Evolutionary conservation across 2,888 invertebrate genomes (phyloP), one percentile per base, ranked within the genome.

Genomic region (Mythimna albipuncta): DNA sequence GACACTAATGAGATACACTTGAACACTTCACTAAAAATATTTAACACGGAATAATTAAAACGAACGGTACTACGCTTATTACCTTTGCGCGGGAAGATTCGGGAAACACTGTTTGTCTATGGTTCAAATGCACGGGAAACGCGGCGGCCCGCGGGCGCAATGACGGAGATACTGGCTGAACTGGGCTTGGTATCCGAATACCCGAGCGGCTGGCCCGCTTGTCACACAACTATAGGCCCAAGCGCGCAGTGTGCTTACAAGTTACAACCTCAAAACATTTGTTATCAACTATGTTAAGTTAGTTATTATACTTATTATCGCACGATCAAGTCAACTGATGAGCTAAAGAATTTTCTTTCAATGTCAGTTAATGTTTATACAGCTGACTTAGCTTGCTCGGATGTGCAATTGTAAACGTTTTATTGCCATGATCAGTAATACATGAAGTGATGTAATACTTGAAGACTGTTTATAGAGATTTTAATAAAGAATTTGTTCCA

Each of bases 31-130:
- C 81, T 75, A 78, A 84, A 75, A 79, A 58, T 71, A 65, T 79
- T 54, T 67, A 69, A 82, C 76, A 80, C 69, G 68, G 62, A 81
- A 76, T 73, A 84, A 72, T 75, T 55, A 83, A 32, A 82, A 77
- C 75, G 69, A 77, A 82, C 75, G 77, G 84, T 75, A 80, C 81
- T 85, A 67, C 77, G 73, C 69, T 78, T 72, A 82, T 91, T 94
- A 93, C 93, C 93, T 94, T 91, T 87, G 78, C 91, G 91, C 92
- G 93, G 92, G 91, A 93, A 88, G 75, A 89, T 82, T 89, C 89
- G 89, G 90, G 89, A 90, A 88, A 85, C 77, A 77, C 67, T 81
- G 50, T 91, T 61, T 86, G 87, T 93, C 90, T 93, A 89, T 93
- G 89, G 87, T 81, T 32, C 9, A 70, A 87, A 87, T 75, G 82